Conservation (phyloP, 2,113 vertebrate species). For the Cephalopterus ornatus region DNA sequence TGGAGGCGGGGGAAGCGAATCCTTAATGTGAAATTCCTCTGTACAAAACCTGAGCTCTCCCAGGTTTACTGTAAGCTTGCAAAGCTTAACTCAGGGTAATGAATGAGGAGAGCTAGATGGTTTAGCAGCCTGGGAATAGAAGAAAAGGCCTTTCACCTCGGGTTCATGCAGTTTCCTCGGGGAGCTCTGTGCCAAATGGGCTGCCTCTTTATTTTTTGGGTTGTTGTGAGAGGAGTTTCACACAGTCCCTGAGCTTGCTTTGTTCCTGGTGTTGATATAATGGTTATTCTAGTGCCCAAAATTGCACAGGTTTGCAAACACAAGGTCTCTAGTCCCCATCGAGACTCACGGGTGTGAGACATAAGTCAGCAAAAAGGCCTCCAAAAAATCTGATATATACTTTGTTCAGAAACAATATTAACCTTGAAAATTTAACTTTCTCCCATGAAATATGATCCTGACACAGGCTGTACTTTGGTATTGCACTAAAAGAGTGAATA, state of each 20-base stretch:
- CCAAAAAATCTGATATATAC: neutral
- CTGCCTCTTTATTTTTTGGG: slow-evolving; percentile 37
- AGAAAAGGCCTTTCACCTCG: slow-evolving; percentile 44
- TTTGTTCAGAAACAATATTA: neutral
- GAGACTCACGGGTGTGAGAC: neutral
- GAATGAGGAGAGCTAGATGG: slow-evolving; percentile 55
- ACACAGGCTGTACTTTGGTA: rapidly evolving
- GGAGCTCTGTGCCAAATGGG: neutral
- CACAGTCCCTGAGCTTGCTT: neutral
- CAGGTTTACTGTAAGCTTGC: slow-evolving; percentile 69
- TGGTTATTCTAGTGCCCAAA: neutral
- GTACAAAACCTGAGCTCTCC: slow-evolving; percentile 62
- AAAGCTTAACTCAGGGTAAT: slow-evolving; percentile 66
- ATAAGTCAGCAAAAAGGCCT: neutral
- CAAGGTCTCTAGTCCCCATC: neutral
- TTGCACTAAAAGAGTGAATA: neutral
- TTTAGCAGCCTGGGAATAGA: slow-evolving; percentile 44
- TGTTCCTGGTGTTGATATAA: neutral
- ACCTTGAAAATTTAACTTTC: slow-evolving; percentile 8
- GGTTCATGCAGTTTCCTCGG: neutral
- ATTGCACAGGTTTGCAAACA: neutral
- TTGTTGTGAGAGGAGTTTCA: slow-evolving; percentile 24
- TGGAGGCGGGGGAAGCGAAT: slow-evolving; percentile 42
- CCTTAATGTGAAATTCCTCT: slow-evolving; percentile 67
- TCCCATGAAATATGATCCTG: neutral